A percentile compares a stretch with the other conserved stretches of the same genome.
Evolutionary conservation across 1,140 invertebrate genomes (phyloP).

Genomic region (Drosophila baimaii): DNA sequence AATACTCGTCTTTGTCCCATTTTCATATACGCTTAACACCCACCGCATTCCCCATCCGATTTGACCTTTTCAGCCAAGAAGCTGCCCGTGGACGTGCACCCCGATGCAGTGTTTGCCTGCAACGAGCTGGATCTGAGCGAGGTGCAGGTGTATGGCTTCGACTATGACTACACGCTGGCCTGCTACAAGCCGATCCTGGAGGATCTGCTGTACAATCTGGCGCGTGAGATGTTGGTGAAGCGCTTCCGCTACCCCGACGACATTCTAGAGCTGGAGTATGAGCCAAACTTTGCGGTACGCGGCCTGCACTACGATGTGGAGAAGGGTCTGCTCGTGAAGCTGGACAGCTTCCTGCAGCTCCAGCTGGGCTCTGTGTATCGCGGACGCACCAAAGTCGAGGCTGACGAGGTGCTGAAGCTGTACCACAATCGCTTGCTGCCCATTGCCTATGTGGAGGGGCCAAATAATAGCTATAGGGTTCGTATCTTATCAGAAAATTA

Average conservation of each 20-base stretch:
- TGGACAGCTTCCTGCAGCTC: conserved; percentile 98
- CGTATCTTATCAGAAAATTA: conserved; percentile 11
- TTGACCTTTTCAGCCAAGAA: conserved; percentile 90
- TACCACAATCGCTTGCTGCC: conserved; percentile 95
- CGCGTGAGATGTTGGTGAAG: conserved; percentile 93
- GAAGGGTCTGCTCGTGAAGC: conserved; percentile 96
- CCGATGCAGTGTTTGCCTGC: conserved; percentile 96
- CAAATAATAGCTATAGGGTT: conserved; percentile 85
- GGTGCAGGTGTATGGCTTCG: conserved; percentile 98
- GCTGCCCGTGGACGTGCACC: conserved; percentile 93
- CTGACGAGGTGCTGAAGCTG: conserved; percentile 93
- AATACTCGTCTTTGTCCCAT: conserved; percentile 27
- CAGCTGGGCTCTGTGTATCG: conserved; percentile 97
- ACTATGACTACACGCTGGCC: conserved; percentile 99
- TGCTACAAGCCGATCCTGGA: conserved; percentile 96
- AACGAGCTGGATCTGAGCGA: conserved; percentile 97
- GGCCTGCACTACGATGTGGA: conserved; percentile 98
- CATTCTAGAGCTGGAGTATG: conserved; percentile 92
- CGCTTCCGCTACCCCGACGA: conserved; percentile 96
- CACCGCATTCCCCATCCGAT: conserved; percentile 11
- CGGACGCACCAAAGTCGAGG: conserved; percentile 91
- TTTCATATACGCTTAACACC: conserved; percentile 5
- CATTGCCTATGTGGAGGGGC: conserved; percentile 91
- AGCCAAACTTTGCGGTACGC: conserved; percentile 95
- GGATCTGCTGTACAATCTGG: conserved; percentile 96